phyloP scores from a whole-genome alignment of 2,797 vertebrate species.

The Pseudopleuronectes americanus region DNA sequence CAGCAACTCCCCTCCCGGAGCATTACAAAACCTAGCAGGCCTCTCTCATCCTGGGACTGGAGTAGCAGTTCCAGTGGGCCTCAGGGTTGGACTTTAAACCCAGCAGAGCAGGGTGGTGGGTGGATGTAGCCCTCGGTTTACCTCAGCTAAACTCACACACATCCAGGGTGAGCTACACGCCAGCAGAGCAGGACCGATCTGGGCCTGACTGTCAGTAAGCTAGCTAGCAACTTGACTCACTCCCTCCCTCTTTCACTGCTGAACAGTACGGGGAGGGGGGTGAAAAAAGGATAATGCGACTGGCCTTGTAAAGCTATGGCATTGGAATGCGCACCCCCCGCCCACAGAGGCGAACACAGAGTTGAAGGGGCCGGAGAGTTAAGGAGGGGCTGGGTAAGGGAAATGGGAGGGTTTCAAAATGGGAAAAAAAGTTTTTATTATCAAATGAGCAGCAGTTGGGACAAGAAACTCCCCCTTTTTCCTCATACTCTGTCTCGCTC shows the following conservation, averaged over 20 bases:
- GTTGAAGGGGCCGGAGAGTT: conserved; percentile 72
- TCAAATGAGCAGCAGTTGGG: conserved; percentile 66
- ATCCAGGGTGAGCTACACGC: conserved; percentile 34
- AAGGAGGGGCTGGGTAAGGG: conserved; percentile 55
- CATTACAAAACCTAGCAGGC: conserved; percentile 64
- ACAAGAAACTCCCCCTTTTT: conserved; percentile 54
- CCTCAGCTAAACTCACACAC: conserved; percentile 33
- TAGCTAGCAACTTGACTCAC: conserved; percentile 61
- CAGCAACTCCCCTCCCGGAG: conserved; percentile 56
- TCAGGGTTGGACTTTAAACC: conserved; percentile 56
- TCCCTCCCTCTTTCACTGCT: conserved; percentile 51
- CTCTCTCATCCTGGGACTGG: conserved; percentile 73
- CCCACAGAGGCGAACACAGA: conserved; percentile 76
- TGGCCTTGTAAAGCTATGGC: conserved; percentile 84
- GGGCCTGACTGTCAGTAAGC: conserved; percentile 54
- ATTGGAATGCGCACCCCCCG: conserved; percentile 84
- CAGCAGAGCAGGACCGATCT: conserved; percentile 37
- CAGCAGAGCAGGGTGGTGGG: conserved; percentile 37
- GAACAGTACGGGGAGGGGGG: conserved; percentile 59
- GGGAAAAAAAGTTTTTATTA: conserved; percentile 48
- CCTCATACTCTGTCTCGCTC: conserved; percentile 17
- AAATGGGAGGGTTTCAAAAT: conserved; percentile 49
- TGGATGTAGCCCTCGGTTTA: conserved; percentile 36
- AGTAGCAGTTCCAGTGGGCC: conserved; percentile 60
- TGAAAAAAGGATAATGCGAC: conserved; percentile 72